Evolutionary conservation across 2,888 invertebrate species (phyloP).

Genomic region (Poecilobothrus nobilitatus): DNA sequence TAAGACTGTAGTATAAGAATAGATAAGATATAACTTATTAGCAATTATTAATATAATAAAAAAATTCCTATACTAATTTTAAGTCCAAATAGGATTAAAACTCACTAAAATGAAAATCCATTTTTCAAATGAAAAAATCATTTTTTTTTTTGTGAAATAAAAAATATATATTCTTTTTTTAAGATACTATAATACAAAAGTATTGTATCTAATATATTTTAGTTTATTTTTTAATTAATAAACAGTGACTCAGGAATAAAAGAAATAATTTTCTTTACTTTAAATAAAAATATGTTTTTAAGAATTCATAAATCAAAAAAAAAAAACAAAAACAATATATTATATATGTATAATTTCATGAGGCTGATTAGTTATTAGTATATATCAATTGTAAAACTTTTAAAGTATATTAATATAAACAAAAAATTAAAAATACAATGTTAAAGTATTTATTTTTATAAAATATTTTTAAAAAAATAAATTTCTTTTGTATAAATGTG

Average conservation of each 20-base stretch:
- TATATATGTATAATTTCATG: neutral
- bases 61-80: neutral
- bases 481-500: constrained; percentile 4
- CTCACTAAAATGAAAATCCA: no score
- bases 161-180: neutral
- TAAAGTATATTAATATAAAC: neutral
- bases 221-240: no score
- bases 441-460: constrained; percentile 3
- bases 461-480: neutral
- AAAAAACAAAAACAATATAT: neutral
- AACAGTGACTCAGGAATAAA: no score
- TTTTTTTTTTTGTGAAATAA: no score
- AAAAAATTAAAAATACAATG: neutral
- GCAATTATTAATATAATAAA: neutral
- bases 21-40: neutral
- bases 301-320: neutral
- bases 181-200: no score
- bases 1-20: neutral
- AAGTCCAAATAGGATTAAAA: neutral
- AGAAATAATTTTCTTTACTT: no score
- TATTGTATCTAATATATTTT: no score
- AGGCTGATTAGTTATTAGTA: constrained; percentile 1
- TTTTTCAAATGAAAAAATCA: no score
- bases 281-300: neutral
- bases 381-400: constrained; percentile 3